Evolutionary conservation across 2,888 invertebrate genomes (phyloP), one percentile per base, ranked within the genome.

Genomic region (Crossocerus cetratus): DNA sequence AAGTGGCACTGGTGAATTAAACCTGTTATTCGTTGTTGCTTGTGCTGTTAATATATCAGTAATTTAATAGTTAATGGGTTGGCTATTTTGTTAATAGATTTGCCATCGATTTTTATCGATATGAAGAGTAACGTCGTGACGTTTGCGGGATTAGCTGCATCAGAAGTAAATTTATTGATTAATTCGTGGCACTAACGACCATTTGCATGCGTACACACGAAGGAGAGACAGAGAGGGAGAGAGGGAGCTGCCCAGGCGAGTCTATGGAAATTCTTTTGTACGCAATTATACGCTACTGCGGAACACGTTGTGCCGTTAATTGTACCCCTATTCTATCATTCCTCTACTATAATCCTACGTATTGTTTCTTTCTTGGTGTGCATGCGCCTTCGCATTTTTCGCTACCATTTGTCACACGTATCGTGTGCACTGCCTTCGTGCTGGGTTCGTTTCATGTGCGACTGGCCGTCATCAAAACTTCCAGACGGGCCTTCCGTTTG

Each of bases 401-500:
- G 32, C 56, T 59, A 61, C 65, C 80, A 78, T 80, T 80, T 80
- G 77, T 80, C 80, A 77, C 77, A 76, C 75, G 69, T 77, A 75
- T 74, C 74, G 77, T 77, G 45, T 43, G 58, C n/a, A 4, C 14
- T 16, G n/a, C 16, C 49, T 55, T 16, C 63, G 63, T 72, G 74
- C 74, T 79, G 74, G 74, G 68, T 72, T 70, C 72, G 75, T 80
- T 80, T 72, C 80, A 80, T 80, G 75, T 77, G 73, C 77, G 73
- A 72, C 71, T 68, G 55, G n/a, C 67, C 73, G 73, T 80, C 80
- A 73, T 80, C 80, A 80, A 80, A 80, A 16, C 16, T 13, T 4
- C 32, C 32, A 32, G 32, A 11, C 4, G 2, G 32, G 1, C 5
- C 11, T 32, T 32, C 3, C 32, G 11, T 32, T 32, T 11, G 32